Conservation (phyloP, 2,888 invertebrate genomes). For the Drosophila multiciliata region DNA sequence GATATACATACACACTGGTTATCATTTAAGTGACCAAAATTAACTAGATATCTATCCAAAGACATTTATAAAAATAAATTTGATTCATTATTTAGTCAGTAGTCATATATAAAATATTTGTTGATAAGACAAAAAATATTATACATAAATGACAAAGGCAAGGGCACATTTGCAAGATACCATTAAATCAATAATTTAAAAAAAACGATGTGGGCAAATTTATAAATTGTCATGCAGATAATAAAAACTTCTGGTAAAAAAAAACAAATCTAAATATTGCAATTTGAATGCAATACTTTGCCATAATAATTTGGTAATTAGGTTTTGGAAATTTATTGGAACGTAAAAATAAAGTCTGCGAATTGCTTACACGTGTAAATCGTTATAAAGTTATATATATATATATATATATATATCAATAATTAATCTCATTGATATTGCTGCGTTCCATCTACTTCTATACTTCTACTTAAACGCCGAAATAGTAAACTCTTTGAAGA, state of each 20-base stretch:
- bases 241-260: constrained; percentile 18
- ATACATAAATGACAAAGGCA: background rate
- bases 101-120: background rate
- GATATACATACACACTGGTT: background rate
- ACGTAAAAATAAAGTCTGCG: background rate
- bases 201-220: background rate
- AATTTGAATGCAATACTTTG: constrained; percentile 7
- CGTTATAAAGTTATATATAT: too few species aligned
- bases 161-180: background rate
- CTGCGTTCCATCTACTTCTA: background rate
- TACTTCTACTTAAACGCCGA: background rate
- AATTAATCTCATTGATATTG: background rate
- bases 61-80: background rate
- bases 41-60: background rate
- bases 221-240: background rate
- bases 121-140: background rate
- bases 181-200: constrained; percentile 7
- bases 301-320: background rate
- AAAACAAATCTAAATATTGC: constrained; percentile 11
- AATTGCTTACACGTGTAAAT: background rate
- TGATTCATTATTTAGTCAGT: background rate
- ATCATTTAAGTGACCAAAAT: background rate
- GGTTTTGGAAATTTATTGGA: constrained; percentile 9
- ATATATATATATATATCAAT: background rate
- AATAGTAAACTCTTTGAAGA: background rate